Conservation (phyloP, 2,888 invertebrate genomes). For the Limnephilus auricula region DNA sequence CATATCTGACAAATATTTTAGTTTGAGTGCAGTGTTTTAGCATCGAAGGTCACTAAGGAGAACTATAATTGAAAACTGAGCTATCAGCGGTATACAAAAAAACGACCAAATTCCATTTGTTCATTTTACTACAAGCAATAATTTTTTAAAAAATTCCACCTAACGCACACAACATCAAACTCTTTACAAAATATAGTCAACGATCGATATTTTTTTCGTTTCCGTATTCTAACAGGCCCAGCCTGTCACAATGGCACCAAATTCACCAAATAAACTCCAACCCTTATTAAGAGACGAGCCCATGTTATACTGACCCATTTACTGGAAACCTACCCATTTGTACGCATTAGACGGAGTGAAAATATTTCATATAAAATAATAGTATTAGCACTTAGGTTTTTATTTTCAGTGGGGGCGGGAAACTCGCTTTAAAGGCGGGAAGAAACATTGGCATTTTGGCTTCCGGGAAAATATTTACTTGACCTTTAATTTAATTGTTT, state of each 20-base stretch:
- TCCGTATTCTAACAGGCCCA: background rate
- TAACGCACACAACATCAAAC: too few species aligned
- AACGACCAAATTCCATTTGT: too few species aligned
- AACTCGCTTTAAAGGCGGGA: too few species aligned
- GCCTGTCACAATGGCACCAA: background rate
- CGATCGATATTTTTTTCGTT: background rate
- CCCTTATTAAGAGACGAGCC: background rate
- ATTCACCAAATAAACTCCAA: background rate
- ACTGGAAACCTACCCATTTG: background rate
- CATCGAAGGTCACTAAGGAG: too few species aligned
- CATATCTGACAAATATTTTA: too few species aligned
- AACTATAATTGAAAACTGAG: too few species aligned
- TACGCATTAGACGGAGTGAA: background rate
- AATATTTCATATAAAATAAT: background rate
- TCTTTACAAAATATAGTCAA: too few species aligned
- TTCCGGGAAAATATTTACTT: background rate
- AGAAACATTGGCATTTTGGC: background rate
- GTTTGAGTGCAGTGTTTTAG: too few species aligned
- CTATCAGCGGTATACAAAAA: too few species aligned
- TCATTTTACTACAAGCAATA: too few species aligned
- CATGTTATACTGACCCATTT: background rate
- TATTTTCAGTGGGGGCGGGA: background rate
- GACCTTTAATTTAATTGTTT: background rate
- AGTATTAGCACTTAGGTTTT: background rate
- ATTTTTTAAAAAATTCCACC: too few species aligned